Conservation (phyloP, 2,113 vertebrate species). For the Fukomys damarensis region DNA sequence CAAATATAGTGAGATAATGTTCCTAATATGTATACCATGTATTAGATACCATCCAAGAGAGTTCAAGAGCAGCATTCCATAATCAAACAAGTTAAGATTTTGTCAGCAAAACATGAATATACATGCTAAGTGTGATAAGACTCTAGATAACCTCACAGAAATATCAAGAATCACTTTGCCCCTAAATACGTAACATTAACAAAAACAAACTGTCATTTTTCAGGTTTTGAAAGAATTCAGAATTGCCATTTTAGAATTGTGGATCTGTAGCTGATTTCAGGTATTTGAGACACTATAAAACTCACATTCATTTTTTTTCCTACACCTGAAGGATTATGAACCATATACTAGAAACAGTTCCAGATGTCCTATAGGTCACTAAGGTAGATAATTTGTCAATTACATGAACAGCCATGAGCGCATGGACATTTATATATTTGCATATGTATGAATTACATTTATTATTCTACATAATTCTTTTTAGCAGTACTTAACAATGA, state of each 20-base stretch:
- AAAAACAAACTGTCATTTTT: neutral
- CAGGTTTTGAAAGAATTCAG: constrained; percentile 11
- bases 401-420: constrained; percentile 23
- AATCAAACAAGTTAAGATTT: constrained; percentile 29
- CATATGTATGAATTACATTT: neutral
- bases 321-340: neutral
- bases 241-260: neutral
- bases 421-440: constrained; percentile 5
- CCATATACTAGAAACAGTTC: neutral
- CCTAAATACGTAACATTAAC: neutral
- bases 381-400: constrained; percentile 1
- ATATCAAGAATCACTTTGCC: neutral
- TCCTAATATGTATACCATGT: neutral
- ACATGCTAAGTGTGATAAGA: neutral
- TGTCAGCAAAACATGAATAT: neutral
- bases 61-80: neutral
- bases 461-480: constrained; percentile 26
- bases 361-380: constrained; percentile 14
- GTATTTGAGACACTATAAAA: neutral
- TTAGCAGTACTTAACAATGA: constrained; percentile 36
- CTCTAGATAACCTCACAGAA: neutral
- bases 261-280: neutral
- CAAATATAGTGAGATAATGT: neutral
- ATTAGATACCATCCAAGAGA: neutral
- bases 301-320: neutral